Evolutionary conservation across 1,140 invertebrate genomes (phyloP), one percentile per base, ranked within the genome.

Genomic region (Choristoneura fumiferana): DNA sequence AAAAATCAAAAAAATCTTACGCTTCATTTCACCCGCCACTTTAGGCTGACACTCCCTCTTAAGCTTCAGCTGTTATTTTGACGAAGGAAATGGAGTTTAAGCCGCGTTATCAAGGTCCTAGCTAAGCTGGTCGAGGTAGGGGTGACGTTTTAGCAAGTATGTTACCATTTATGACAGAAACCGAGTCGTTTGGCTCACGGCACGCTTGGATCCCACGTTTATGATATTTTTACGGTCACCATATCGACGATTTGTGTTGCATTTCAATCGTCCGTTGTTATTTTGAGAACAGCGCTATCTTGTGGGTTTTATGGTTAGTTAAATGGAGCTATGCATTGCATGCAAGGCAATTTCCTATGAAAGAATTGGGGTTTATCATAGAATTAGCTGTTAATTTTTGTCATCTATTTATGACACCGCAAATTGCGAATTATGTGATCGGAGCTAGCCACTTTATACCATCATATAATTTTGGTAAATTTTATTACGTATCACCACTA

Each of bases 111-210:
- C 43, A 49, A 3, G n/a, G 43, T 5, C 12, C 43, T 49, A 6
- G 4, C 12, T 49, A 29, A 5, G 12, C 5, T 49, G 43, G 43
- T 29, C 6, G 17, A 17, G 4, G 43, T 2, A 22, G 12, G 29
- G 29, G 43, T 49, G 43, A 49, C 43, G 43, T 17, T 49, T 49
- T 49, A 49, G 43, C 22, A 49, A 49, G 43, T 49, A 49, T 29
- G 43, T 49, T 33, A 49, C 43, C 9, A 8, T 57, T 57, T 58
- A 63, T 60, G 60, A 60, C 57, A 62, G 54, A 57, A 57, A 34
- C 18, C 10, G 34, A 38, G 45, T 45, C 58, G 58, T 59, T 59
- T 54, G 54, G 60, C 52, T 45, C 64, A 57, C 65, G 60, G 58
- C 61, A 58, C 34, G 57, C 14, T 17, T 18, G 18, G 43, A 49